Evolutionary conservation across 2,888 invertebrate species (phyloP).

Genomic region (Andrena dorsata): DNA sequence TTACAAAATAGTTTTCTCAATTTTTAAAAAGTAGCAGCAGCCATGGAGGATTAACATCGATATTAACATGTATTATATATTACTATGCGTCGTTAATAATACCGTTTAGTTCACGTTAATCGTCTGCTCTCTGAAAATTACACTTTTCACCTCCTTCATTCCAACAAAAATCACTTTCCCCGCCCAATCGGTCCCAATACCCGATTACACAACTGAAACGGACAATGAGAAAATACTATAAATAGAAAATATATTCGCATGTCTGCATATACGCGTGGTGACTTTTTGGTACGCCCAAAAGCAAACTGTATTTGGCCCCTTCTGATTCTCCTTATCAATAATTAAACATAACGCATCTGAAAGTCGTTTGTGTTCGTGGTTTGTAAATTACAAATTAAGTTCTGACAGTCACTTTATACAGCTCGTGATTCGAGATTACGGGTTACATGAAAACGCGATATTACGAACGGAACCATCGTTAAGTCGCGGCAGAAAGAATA

Average conservation of each 20-base stretch:
- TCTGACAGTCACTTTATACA: background rate
- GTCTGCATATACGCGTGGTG: conserved; percentile 8
- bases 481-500: background rate
- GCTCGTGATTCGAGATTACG: conserved; percentile 10
- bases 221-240: conserved; percentile 41
- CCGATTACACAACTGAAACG: conserved; percentile 10
- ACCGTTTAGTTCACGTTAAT: conserved; percentile 17
- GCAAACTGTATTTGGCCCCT: conserved; percentile 47
- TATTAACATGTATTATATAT: conserved; percentile 53
- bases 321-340: conserved; percentile 38
- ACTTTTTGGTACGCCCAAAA: conserved; percentile 32
- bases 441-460: conserved; percentile 15
- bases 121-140: background rate
- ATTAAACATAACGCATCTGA: conserved; percentile 25
- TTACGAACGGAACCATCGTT: conserved; percentile 7
- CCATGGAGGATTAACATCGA: conserved; percentile 41
- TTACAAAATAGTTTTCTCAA: conserved; percentile 20
- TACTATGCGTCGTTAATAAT: conserved; percentile 54
- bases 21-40: conserved; percentile 36
- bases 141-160: conserved; percentile 18
- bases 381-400: conserved; percentile 16
- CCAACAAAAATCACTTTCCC: conserved; percentile 8
- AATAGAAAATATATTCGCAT: conserved; percentile 40
- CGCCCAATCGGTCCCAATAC: conserved; percentile 11
- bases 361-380: conserved; percentile 5